A percentile compares a stretch with the other conserved stretches of the same genome.
Conservation (phyloP, 2,888 invertebrate species). For the Sycophila texana region DNA sequence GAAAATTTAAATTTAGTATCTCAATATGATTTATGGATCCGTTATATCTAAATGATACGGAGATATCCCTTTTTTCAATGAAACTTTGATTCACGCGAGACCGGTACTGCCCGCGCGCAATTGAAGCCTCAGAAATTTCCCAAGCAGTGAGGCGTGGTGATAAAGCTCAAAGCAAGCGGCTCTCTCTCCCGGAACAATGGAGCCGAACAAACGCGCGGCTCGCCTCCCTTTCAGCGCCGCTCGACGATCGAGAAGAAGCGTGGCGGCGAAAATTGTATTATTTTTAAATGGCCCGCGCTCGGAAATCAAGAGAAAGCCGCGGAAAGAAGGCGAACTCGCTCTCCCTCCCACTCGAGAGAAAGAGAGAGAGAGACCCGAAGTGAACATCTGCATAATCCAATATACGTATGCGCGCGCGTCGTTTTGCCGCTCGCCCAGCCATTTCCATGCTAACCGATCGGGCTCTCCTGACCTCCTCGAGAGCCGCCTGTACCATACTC, state of each 20-base stretch:
- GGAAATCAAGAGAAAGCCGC: background rate
- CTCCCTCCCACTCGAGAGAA: background rate
- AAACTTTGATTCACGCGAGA: too few relatives aligned
- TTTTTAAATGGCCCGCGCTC: slow-evolving; percentile 31
- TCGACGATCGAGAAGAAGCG: background rate
- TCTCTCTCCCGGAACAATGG: too few relatives aligned
- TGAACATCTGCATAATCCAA: slow-evolving; percentile 54
- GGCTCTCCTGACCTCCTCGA: slow-evolving; percentile 21
- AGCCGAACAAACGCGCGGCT: too few relatives aligned
- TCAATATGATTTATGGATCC: too few relatives aligned
- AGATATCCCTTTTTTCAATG: too few relatives aligned
- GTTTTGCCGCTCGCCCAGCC: slow-evolving; percentile 33
- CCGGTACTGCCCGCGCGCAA: too few relatives aligned
- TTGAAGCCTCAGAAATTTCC: too few relatives aligned
- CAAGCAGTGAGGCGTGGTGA: too few relatives aligned
- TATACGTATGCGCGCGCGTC: slow-evolving; percentile 47
- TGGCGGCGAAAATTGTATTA: slow-evolving; percentile 23
- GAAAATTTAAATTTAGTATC: too few relatives aligned
- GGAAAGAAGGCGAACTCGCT: background rate
- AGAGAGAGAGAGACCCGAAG: slow-evolving; percentile 7
- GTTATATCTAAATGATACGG: too few relatives aligned
- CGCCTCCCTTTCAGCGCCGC: background rate
- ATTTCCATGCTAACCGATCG: slow-evolving; percentile 55
- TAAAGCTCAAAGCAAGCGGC: too few relatives aligned
- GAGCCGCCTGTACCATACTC: background rate